Conservation (phyloP, 2,113 vertebrate species). For the Bambusicola thoracicus region DNA sequence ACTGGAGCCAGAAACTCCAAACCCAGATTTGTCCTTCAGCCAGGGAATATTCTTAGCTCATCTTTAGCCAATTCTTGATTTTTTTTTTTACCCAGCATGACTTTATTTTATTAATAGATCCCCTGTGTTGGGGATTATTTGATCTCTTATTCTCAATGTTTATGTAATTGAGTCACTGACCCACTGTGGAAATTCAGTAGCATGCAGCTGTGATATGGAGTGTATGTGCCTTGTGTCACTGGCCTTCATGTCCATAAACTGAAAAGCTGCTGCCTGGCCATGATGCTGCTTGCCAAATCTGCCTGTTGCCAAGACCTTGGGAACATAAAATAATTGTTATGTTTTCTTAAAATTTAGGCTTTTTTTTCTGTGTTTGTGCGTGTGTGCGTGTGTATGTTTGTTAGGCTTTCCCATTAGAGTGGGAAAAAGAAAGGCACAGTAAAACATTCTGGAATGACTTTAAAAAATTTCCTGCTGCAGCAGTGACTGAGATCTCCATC, state of each 20-base stretch:
- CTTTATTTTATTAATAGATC: neutral
- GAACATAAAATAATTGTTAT: neutral
- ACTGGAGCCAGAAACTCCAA: neutral
- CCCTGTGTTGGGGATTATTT: neutral
- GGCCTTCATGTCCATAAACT: constrained; percentile 40
- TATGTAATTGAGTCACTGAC: constrained; percentile 36
- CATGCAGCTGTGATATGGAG: neutral
- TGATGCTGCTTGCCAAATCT: constrained; percentile 12
- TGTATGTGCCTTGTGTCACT: constrained; percentile 36
- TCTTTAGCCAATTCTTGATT: neutral
- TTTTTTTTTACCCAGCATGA: neutral
- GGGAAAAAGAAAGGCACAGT: neutral
- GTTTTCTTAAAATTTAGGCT: neutral
- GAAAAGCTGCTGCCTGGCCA: constrained; percentile 1
- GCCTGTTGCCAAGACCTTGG: constrained; percentile 15
- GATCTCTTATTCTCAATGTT: constrained; percentile 30
- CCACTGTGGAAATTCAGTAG: constrained; percentile 32
- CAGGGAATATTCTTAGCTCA: neutral
- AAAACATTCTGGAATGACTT: constrained; percentile 26
- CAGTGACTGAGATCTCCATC: neutral
- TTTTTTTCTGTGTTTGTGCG: neutral
- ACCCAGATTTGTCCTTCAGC: neutral
- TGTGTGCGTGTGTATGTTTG: neutral
- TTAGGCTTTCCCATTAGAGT: neutral
- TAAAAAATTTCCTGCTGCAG: neutral